Conservation (phyloP, 2,113 vertebrate species). For the Apodemus sylvaticus region DNA sequence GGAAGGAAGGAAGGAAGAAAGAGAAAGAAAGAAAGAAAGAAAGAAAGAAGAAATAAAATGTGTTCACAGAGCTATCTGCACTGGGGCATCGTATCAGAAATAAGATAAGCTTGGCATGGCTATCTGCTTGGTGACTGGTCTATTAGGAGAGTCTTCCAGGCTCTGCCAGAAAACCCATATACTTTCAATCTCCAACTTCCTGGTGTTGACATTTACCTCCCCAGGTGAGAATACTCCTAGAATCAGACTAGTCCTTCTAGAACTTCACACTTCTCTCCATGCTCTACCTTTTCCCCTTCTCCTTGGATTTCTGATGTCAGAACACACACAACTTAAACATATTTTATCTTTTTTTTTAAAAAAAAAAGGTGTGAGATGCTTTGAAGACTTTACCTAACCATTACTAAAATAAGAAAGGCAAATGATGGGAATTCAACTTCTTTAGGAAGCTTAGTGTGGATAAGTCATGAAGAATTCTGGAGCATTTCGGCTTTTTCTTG, state of each 20-base stretch:
- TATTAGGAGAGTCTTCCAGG: not conserved
- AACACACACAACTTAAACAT: not conserved
- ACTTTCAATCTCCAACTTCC: too few species aligned
- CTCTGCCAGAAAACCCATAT: not conserved
- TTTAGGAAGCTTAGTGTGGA: not conserved
- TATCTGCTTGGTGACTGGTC: not conserved
- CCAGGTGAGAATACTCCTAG: not conserved
- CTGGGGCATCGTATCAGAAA: not conserved
- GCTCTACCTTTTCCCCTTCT: not conserved
- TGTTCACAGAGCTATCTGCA: not conserved
- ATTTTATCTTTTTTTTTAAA: not conserved
- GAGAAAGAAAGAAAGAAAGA: too few species aligned
- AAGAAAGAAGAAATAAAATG: too few species aligned
- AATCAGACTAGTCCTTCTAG: not conserved
- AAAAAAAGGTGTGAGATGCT: not conserved
- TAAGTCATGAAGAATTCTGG: not conserved
- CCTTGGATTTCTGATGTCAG: not conserved
- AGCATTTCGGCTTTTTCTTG: not conserved
- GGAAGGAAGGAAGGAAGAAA: too few species aligned
- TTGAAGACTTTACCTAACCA: not conserved
- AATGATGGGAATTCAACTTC: not conserved
- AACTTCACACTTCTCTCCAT: not conserved
- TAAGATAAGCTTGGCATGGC: not conserved
- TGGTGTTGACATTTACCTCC: not conserved
- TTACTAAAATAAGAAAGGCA: conserved; percentile 3